Evolutionary conservation across 2,797 vertebrate genomes (phyloP).

Genomic region (Molossus molossus): DNA sequence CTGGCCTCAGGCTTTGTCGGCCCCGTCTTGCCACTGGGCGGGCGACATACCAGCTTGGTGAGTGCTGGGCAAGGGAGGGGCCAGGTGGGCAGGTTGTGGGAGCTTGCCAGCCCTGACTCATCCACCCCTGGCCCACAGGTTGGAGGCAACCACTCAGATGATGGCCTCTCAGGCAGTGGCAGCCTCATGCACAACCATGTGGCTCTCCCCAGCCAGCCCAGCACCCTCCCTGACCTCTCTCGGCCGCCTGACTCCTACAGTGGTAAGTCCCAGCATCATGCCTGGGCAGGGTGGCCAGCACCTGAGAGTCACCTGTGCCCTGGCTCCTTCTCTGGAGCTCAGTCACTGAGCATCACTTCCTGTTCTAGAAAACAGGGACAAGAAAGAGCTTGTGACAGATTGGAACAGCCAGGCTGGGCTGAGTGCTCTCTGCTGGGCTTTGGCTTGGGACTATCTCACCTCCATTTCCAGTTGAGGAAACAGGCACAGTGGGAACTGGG

Average conservation of each 20-base stretch:
- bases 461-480: background rate
- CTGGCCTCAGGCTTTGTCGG: conserved; percentile 94
- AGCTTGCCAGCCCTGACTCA: fast-evolving
- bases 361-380: background rate
- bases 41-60: conserved; percentile 95
- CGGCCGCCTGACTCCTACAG: conserved; percentile 90
- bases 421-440: background rate
- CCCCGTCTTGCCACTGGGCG: conserved; percentile 93
- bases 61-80: conserved; percentile 63
- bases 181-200: conserved; percentile 95
- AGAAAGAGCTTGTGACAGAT: too few relatives aligned
- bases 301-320: too few relatives aligned
- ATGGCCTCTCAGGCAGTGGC: conserved; percentile 93
- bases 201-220: conserved; percentile 93
- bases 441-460: too few relatives aligned
- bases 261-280: conserved; percentile 80
- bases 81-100: fast-evolving
- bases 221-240: conserved; percentile 89
- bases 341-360: background rate
- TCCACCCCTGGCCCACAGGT: conserved; percentile 88
- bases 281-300: background rate
- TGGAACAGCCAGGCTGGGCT: background rate
- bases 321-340: too few relatives aligned
- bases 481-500: background rate
- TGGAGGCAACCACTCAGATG: conserved; percentile 94